These are phyloP conservation scores for Andricus grossulariae DNA, from an alignment of 1,140 invertebrate species.

Conservation along the genomic window DNA sequence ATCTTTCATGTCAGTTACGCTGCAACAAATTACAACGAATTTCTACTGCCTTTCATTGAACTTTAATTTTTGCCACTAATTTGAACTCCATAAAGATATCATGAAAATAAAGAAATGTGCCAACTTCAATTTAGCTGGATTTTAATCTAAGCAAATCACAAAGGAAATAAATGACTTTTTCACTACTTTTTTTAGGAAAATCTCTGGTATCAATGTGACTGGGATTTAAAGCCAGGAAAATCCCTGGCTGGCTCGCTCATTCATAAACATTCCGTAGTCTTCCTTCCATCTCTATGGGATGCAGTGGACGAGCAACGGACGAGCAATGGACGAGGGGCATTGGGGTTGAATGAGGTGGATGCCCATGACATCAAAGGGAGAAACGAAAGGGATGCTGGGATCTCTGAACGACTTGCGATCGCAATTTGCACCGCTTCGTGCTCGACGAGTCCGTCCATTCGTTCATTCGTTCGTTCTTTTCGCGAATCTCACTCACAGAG, in stretches of 20 bases:
- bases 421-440: constrained; percentile 52
- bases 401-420: constrained; percentile 38
- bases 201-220: constrained; percentile 1
- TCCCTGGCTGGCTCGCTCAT: constrained; percentile 46
- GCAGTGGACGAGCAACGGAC: constrained; percentile 2
- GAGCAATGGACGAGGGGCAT: constrained; percentile 9
- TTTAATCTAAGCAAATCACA: too few relatives aligned
- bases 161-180: neutral
- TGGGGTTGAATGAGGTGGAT: constrained; percentile 13
- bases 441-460: constrained; percentile 28
- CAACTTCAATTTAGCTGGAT: too few relatives aligned
- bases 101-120: too few relatives aligned
- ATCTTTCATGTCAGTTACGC: too few relatives aligned
- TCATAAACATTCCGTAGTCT: constrained; percentile 53
- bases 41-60: too few relatives aligned
- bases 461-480: neutral
- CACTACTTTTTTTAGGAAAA: neutral
- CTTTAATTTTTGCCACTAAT: too few relatives aligned
- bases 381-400: constrained; percentile 44
- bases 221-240: constrained; percentile 18
- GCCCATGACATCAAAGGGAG: constrained; percentile 51
- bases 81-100: too few relatives aligned
- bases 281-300: constrained; percentile 41
- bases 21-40: too few relatives aligned
- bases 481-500: neutral